Evolutionary conservation across 2,888 invertebrate species (phyloP).

Genomic region (Plagiodera versicolora): DNA sequence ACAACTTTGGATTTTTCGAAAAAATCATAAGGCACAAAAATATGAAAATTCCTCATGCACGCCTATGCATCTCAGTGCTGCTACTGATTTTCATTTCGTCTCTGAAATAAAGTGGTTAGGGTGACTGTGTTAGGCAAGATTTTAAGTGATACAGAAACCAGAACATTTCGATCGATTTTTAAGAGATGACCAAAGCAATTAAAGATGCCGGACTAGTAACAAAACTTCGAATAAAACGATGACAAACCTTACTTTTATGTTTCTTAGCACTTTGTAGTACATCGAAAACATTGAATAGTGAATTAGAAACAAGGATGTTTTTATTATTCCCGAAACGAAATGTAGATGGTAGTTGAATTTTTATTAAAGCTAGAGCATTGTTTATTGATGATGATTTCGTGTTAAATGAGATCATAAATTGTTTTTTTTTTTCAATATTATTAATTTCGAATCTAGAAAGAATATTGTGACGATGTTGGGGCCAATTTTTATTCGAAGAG

Average conservation of each 20-base stretch:
- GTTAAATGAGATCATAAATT: no score
- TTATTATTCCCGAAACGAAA: no score
- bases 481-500: neutral
- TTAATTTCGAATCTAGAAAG: no score
- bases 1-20: neutral
- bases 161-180: neutral
- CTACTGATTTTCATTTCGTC: neutral
- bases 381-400: no score
- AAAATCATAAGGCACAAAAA: no score
- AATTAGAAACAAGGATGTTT: no score
- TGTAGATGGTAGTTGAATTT: no score
- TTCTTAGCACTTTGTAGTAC: no score
- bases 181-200: neutral
- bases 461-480: no score
- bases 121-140: neutral
- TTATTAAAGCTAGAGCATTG: no score
- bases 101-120: slow-evolving; percentile 1
- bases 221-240: neutral
- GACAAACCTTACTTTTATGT: neutral
- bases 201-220: neutral
- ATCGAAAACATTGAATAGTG: no score
- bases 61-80: neutral
- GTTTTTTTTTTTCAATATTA: no score
- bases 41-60: neutral
- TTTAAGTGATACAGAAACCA: neutral